Evolutionary conservation across 1,140 invertebrate species (phyloP).

Genomic region (Chrysopa pallens): DNA sequence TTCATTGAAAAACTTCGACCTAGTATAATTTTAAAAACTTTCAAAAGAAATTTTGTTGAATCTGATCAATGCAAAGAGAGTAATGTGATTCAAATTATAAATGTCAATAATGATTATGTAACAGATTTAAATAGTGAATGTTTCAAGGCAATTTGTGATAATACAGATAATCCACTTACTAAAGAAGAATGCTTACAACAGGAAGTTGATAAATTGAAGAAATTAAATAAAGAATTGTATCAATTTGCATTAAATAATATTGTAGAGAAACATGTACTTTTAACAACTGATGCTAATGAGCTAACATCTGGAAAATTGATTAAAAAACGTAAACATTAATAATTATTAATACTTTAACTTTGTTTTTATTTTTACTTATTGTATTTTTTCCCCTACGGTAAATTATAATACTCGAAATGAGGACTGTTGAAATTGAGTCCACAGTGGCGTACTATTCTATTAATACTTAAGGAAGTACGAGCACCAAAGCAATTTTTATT

Average conservation of each 20-base stretch:
- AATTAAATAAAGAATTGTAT: constrained; percentile 28
- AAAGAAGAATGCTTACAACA: constrained; percentile 12
- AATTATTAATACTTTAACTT: no score
- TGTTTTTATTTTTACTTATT: no score
- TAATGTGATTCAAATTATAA: constrained; percentile 15
- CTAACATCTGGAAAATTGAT: no score
- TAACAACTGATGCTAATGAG: no score
- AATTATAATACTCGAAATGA: no score
- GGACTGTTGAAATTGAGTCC: no score
- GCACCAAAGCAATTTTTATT: no score
- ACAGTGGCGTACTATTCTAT: no score
- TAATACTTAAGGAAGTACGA: no score
- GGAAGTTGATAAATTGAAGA: constrained; percentile 27
- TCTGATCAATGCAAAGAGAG: not conserved
- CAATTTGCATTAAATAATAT: constrained; percentile 14
- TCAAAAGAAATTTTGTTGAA: constrained; percentile 17
- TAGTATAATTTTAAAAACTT: constrained; percentile 21
- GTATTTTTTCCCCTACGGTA: no score
- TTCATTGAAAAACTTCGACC: constrained; percentile 22
- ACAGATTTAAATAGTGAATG: constrained; percentile 11
- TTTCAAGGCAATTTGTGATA: constrained; percentile 16
- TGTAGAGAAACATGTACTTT: no score
- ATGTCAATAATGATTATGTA: constrained; percentile 7
- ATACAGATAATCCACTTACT: constrained; percentile 10
- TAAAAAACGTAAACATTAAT: no score